Evolutionary conservation across 1,140 invertebrate species (phyloP), one percentile per base, ranked within the genome.

Genomic region (Macrostomum lignano): DNA sequence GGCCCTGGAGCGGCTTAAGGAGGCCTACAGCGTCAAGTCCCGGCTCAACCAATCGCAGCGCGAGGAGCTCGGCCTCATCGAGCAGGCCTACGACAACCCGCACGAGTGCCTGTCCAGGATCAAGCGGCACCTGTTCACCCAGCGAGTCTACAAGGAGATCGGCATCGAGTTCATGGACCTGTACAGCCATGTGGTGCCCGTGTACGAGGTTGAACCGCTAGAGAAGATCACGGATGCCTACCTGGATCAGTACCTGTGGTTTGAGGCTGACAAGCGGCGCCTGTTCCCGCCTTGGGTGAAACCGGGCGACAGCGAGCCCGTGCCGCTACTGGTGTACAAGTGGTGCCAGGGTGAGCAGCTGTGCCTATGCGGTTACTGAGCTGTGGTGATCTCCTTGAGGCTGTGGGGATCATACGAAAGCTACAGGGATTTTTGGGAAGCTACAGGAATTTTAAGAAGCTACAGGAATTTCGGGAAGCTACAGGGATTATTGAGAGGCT

Each of bases 301-400:
- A 55, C 88, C 91, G 0, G 77, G 78, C 1, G 91, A 98, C 49
- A 78, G 82, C 0, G 91, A 98, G 60, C 91, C 91, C 1, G 86
- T 88, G 4, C 91, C 91, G 25, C 56, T 96, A 1, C 63, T 98
- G 1, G 78, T 86, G 1, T 98, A 96, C 56, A 98, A 98, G 52
- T 98, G 88, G 84, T 98, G 91, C 60, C 91, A 96, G 67, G 91
- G 84, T 68, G n/a, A n/a, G n/a, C n/a, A n/a, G n/a, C n/a, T n/a
- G n/a, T n/a, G n/a, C n/a, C n/a, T n/a, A n/a, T n/a, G n/a, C n/a
- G n/a, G n/a, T n/a, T n/a, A n/a, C n/a, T n/a, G n/a, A n/a, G n/a
- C n/a, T n/a, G n/a, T n/a, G n/a, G n/a, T n/a, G n/a, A n/a, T n/a
- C n/a, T n/a, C n/a, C n/a, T n/a, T n/a, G n/a, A n/a, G n/a, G n/a